Conservation (phyloP, 1,140 invertebrate genomes). For the Ditylenchus dipsaci region DNA sequence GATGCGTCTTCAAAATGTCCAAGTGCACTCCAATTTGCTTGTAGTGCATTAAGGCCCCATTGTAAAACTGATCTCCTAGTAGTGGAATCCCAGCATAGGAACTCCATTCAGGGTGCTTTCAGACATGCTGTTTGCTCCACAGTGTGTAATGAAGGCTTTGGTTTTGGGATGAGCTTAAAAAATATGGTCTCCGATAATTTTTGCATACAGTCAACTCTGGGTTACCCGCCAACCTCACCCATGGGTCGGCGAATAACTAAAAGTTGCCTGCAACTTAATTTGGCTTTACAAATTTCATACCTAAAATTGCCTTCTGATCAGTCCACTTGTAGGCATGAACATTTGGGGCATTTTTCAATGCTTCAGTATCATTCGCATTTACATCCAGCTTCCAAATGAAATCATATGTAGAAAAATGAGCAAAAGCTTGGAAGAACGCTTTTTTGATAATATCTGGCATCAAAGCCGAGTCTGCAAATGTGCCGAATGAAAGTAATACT, state of each 20-base stretch:
- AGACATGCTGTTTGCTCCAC: slow-evolving; percentile 44
- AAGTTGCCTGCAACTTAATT: neutral
- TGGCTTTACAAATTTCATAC: slow-evolving; percentile 1
- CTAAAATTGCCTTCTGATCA: slow-evolving; percentile 25
- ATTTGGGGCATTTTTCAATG: slow-evolving; percentile 16
- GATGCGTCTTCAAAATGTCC: slow-evolving; percentile 28
- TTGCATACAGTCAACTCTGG: neutral
- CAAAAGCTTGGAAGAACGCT: slow-evolving; percentile 35
- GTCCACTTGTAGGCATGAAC: slow-evolving; percentile 25
- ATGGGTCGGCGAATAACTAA: neutral
- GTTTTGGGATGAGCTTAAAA: no score
- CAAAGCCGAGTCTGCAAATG: slow-evolving; percentile 29
- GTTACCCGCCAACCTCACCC: neutral
- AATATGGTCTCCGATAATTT: neutral
- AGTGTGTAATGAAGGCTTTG: slow-evolving; percentile 48
- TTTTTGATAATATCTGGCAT: slow-evolving; percentile 36
- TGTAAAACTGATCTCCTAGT: slow-evolving; percentile 49
- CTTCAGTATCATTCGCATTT: slow-evolving; percentile 15
- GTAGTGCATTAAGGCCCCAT: slow-evolving; percentile 43
- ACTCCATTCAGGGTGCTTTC: slow-evolving; percentile 44
- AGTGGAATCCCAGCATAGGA: slow-evolving; percentile 51
- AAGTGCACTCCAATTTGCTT: slow-evolving; percentile 46
- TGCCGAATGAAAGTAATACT: slow-evolving; percentile 40
- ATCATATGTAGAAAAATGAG: slow-evolving; percentile 24
- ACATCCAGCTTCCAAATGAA: slow-evolving; percentile 37